A percentile compares a stretch with the other conserved stretches of the same genome.
phyloP scores from a whole-genome alignment of 1,140 invertebrate species.

The Andricus grossulariae region DNA sequence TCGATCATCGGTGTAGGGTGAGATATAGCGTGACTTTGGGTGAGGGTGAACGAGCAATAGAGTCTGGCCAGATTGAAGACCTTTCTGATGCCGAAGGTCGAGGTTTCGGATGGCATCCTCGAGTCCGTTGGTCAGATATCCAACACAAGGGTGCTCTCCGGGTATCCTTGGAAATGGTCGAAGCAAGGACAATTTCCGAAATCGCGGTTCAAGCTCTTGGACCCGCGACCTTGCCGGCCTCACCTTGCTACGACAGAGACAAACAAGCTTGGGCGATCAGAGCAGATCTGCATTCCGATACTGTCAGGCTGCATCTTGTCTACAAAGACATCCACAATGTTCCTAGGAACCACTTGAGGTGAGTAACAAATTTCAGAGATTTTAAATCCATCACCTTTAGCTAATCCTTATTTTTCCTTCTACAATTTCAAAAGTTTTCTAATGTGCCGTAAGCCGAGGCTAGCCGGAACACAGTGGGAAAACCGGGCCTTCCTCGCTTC shows the following conservation, averaged over 20 bases:
- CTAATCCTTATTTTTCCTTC: too few species aligned
- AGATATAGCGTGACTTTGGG: constrained; percentile 85
- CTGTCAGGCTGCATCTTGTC: constrained; percentile 85
- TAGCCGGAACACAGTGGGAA: too few species aligned
- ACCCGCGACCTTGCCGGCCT: constrained; percentile 72
- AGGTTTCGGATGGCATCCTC: constrained; percentile 85
- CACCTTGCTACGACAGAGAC: constrained; percentile 89
- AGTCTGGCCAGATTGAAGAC: constrained; percentile 88
- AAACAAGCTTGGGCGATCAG: constrained; percentile 90
- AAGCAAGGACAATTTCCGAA: constrained; percentile 86
- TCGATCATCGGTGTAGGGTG: constrained; percentile 88
- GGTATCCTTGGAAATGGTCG: constrained; percentile 85
- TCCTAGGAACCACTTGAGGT: constrained; percentile 87
- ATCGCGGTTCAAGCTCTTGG: constrained; percentile 76
- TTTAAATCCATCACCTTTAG: too few species aligned
- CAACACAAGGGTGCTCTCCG: constrained; percentile 79
- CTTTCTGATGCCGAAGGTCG: constrained; percentile 85
- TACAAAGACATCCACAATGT: constrained; percentile 92
- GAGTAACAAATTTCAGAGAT: neutral
- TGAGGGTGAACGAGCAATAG: constrained; percentile 82
- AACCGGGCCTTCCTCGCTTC: too few species aligned
- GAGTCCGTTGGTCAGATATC: constrained; percentile 79
- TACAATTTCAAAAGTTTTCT: too few species aligned
- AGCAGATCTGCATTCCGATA: constrained; percentile 87
- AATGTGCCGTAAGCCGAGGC: too few species aligned